These are phyloP conservation scores for Troides aeacus DNA, from an alignment of 2,888 invertebrate species.

Conservation along the genomic window DNA sequence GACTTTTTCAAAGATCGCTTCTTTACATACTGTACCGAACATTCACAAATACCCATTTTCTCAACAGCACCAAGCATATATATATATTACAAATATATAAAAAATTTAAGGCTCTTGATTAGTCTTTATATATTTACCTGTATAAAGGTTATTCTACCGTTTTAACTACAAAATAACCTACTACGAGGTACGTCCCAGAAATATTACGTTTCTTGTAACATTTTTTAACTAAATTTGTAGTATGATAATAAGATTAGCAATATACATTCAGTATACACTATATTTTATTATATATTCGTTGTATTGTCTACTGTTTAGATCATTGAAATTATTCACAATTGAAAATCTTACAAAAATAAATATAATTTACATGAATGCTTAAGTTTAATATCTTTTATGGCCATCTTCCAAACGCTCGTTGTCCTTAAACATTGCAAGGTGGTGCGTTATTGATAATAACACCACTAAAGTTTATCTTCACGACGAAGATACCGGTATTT, in stretches of 20 bases:
- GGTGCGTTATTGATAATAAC: conserved; percentile 14
- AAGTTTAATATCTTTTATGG: background rate
- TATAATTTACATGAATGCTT: background rate
- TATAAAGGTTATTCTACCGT: no score
- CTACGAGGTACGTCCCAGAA: no score
- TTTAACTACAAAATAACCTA: no score
- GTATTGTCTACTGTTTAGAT: no score
- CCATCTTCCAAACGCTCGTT: background rate
- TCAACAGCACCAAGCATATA: background rate
- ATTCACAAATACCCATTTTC: background rate
- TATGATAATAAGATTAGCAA: no score
- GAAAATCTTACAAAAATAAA: background rate
- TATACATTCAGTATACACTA: no score
- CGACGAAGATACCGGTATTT: conserved; percentile 25
- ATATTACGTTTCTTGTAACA: no score
- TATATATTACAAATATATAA: background rate
- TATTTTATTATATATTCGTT: no score
- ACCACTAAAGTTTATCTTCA: conserved; percentile 23
- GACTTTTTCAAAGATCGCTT: background rate
- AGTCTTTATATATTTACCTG: no score
- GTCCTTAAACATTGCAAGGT: conserved; percentile 10
- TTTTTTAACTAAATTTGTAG: no score
- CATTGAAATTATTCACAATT: background rate
- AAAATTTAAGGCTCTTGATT: no score
- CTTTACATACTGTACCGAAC: background rate